Percentiles rank a stretch among this genome's conserved stretches.
phyloP scores from a whole-genome alignment of 30 jellyfish, hydroid and myxozoan genomes.

The Turritopsis dohrnii region DNA sequence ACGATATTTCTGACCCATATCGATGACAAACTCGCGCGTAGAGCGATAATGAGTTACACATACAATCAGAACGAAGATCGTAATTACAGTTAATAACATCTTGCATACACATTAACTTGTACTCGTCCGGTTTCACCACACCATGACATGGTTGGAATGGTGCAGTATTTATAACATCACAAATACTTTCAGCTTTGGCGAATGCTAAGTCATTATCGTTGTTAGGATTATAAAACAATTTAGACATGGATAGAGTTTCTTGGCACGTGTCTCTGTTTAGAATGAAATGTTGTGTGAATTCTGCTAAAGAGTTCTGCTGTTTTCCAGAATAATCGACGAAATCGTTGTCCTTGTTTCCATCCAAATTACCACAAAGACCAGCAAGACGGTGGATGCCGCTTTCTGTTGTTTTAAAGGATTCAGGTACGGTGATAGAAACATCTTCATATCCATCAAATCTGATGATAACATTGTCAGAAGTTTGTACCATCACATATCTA shows the following conservation, averaged over 20 bases:
- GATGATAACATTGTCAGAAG: slow-evolving; percentile 69
- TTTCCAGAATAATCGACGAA: slow-evolving; percentile 41
- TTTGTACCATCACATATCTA: slow-evolving; percentile 73
- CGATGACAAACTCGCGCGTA: slow-evolving; percentile 80
- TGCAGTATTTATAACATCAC: slow-evolving; percentile 61
- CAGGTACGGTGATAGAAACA: slow-evolving; percentile 86
- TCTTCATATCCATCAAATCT: slow-evolving; percentile 94
- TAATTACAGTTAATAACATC: slow-evolving; percentile 78
- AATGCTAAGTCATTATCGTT: slow-evolving; percentile 27
- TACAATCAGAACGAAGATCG: slow-evolving; percentile 67
- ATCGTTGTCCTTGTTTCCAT: slow-evolving; percentile 76
- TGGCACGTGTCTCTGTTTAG: slow-evolving; percentile 41
- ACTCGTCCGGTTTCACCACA: slow-evolving; percentile 29
- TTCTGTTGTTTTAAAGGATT: slow-evolving; percentile 37
- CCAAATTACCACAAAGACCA: slow-evolving; percentile 97
- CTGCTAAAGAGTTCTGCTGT: slow-evolving; percentile 16
- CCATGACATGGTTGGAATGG: slow-evolving; percentile 80
- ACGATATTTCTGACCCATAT: slow-evolving; percentile 53
- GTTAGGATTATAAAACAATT: slow-evolving; percentile 42
- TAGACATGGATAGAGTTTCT: slow-evolving; percentile 40
- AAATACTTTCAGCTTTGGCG: slow-evolving; percentile 56
- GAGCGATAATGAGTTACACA: slow-evolving; percentile 68
- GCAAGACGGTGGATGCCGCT: slow-evolving; percentile 57
- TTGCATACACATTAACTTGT: slow-evolving; percentile 80
- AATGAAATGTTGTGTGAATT: slow-evolving; percentile 46